phyloP scores from a whole-genome alignment of 1,140 invertebrate genomes.

The Neomicropteryx cornuta region DNA sequence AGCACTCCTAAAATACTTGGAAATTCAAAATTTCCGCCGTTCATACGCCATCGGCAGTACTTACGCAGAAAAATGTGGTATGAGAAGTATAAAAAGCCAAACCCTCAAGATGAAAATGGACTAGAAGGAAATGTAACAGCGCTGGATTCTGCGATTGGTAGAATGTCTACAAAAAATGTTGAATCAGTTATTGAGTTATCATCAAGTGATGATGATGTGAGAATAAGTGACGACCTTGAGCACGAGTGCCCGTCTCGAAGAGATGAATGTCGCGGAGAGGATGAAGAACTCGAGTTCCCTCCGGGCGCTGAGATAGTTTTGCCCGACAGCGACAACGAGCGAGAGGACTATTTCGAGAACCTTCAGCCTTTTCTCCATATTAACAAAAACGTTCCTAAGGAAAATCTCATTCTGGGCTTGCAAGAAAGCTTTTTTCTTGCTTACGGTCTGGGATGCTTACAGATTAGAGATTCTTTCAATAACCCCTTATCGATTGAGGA shows the following conservation, averaged over 20 bases:
- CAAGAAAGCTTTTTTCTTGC: conserved; percentile 75
- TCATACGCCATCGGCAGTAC: conserved; percentile 45
- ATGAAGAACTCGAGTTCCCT: conserved; percentile 15
- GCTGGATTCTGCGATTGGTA: conserved; percentile 22
- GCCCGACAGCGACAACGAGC: conserved; percentile 53
- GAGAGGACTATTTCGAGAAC: conserved; percentile 50
- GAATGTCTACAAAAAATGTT: conserved; percentile 19
- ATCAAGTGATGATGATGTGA: conserved; percentile 25
- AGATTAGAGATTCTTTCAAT: conserved; percentile 46
- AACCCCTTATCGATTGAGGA: conserved; percentile 42
- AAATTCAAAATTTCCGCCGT: conserved; percentile 26
- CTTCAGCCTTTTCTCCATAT: conserved; percentile 45
- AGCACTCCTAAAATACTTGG: conserved; percentile 42
- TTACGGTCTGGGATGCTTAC: conserved; percentile 61
- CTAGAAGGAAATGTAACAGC: conserved; percentile 22
- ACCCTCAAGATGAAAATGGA: conserved; percentile 23
- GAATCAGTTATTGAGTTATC: conserved; percentile 26
- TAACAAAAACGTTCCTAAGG: conserved; percentile 44
- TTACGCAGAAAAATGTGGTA: conserved; percentile 42
- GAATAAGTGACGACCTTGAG: conserved; percentile 12
- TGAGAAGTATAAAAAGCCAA: conserved; percentile 30
- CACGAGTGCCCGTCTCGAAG: too few relatives aligned
- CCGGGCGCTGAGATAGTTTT: conserved; percentile 42
- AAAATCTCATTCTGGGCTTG: conserved; percentile 53
- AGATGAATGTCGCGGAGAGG: too few relatives aligned